These are phyloP conservation scores for Drosophila obscura DNA, from an alignment of 1,140 invertebrate species.

Conservation along the genomic window DNA sequence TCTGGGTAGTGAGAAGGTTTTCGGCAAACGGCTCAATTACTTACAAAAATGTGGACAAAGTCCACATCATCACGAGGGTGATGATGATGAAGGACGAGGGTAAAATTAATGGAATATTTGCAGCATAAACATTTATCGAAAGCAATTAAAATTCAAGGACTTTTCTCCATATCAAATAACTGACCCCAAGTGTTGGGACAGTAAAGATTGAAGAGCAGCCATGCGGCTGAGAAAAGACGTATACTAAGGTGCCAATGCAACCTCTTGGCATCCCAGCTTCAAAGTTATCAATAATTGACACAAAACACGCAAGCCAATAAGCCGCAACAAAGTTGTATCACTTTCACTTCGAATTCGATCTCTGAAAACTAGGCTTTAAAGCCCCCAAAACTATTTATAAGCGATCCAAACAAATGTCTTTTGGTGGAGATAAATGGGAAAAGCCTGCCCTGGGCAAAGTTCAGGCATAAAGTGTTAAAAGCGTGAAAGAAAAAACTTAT, in stretches of 20 bases:
- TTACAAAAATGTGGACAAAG: conserved; percentile 68
- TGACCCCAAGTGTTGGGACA: not conserved
- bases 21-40: conserved; percentile 69
- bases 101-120: conserved; percentile 55
- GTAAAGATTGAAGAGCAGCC: not conserved
- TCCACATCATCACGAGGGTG: not conserved
- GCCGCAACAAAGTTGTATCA: conserved; percentile 8
- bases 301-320: conserved; percentile 31
- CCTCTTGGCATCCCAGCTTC: not conserved
- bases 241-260: too few species aligned
- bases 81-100: conserved; percentile 5
- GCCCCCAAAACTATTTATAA: conserved; percentile 51
- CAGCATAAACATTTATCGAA: conserved; percentile 23
- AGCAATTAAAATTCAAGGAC: conserved; percentile 30
- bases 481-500: conserved; percentile 71
- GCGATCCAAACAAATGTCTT: conserved; percentile 50
- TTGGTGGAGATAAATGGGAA: conserved; percentile 43
- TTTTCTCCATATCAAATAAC: conserved; percentile 1
- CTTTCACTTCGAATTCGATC: conserved; percentile 39
- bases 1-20: conserved; percentile 10
- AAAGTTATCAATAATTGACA: conserved; percentile 38
- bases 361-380: conserved; percentile 12
- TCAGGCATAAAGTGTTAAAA: conserved; percentile 68
- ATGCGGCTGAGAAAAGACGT: not conserved
- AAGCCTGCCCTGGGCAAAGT: conserved; percentile 45